Evolutionary conservation across 1,140 invertebrate species (phyloP).

Genomic region (Papilio dardanus): DNA sequence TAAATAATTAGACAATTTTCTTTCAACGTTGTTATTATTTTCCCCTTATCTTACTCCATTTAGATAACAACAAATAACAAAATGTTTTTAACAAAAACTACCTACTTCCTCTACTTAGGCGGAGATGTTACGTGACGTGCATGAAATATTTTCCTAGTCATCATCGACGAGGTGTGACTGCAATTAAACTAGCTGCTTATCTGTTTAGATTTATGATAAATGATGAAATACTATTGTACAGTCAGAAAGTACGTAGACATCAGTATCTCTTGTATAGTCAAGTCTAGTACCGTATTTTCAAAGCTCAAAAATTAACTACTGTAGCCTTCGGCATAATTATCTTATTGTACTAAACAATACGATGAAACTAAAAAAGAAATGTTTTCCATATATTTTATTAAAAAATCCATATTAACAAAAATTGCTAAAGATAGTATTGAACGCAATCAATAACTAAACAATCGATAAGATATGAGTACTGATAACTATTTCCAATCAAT

Average conservation of each 20-base stretch:
- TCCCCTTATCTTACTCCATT: not conserved
- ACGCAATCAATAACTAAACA: conserved; percentile 49
- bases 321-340: not conserved
- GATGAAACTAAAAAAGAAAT: not conserved
- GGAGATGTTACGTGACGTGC: too few species aligned
- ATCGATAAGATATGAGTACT: conserved; percentile 55
- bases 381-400: not conserved
- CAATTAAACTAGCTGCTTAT: not conserved
- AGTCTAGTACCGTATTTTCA: too few species aligned
- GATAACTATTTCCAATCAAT: conserved; percentile 50
- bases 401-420: conserved; percentile 41
- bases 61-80: not conserved
- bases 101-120: not conserved
- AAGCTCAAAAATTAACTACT: too few species aligned
- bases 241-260: too few species aligned
- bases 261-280: too few species aligned
- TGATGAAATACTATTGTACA: not conserved
- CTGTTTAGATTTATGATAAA: not conserved
- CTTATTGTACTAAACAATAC: not conserved
- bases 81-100: not conserved
- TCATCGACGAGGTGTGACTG: too few species aligned
- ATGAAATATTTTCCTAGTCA: not conserved
- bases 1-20: conserved; percentile 8
- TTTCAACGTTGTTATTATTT: not conserved
- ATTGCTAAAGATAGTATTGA: conserved; percentile 29